A percentile compares a stretch with the other conserved stretches of the same genome.
These are phyloP conservation scores for Cairina moschata DNA, from an alignment of 2,113 vertebrate species.

Conservation along the genomic window DNA sequence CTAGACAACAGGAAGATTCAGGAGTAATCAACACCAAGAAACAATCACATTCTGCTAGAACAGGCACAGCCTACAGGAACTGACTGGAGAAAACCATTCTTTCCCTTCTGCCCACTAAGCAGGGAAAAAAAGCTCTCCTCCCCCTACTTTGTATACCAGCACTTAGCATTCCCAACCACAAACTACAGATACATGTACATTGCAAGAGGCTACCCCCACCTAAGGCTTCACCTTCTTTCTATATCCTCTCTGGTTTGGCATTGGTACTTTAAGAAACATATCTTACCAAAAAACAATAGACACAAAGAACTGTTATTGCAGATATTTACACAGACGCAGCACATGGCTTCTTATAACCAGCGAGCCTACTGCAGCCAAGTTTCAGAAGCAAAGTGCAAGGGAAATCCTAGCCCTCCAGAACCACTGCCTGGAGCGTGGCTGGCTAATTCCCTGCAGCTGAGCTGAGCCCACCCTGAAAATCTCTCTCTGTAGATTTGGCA, in stretches of 20 bases:
- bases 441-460: background rate
- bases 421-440: background rate
- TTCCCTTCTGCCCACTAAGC: background rate
- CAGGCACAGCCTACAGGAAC: background rate
- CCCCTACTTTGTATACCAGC: background rate
- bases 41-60: background rate
- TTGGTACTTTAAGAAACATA: background rate
- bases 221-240: background rate
- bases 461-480: background rate
- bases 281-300: background rate
- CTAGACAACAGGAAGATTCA: background rate
- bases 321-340: background rate
- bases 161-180: rapidly evolving
- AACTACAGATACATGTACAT: rapidly evolving
- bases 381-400: background rate
- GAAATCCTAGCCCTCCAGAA: background rate
- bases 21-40: background rate
- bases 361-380: background rate
- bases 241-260: background rate
- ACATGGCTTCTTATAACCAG: background rate
- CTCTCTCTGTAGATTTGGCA: background rate
- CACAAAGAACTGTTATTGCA: background rate
- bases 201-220: background rate
- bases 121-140: background rate
- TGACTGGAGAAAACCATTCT: background rate